A percentile compares a stretch with the other conserved stretches of the same genome.
These are phyloP conservation scores for Lepidonotus clava DNA, from an alignment of 2,888 invertebrate species.

Conservation along the genomic window DNA sequence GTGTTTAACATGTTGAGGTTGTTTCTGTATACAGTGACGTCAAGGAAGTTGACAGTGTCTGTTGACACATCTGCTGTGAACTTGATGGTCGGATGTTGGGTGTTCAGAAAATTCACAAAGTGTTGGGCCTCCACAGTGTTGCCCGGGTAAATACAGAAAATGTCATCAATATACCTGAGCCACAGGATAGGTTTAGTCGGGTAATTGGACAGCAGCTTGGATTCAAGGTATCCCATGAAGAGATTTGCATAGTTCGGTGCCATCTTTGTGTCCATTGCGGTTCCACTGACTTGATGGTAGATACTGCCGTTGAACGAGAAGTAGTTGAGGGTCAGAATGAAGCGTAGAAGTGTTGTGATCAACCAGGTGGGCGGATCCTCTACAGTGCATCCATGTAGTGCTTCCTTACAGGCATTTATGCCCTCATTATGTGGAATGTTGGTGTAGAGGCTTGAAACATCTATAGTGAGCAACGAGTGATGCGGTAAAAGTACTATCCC, in stretches of 20 bases:
- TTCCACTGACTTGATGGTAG: slow-evolving; percentile 58
- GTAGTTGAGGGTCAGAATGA: slow-evolving; percentile 55
- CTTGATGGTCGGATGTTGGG: slow-evolving; percentile 8
- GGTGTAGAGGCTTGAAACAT: slow-evolving; percentile 12
- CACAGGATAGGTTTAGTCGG: slow-evolving; percentile 53
- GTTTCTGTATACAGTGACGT: neutral
- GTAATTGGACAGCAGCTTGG: slow-evolving; percentile 21
- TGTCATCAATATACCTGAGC: slow-evolving; percentile 61
- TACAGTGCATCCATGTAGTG: neutral
- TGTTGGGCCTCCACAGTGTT: slow-evolving; percentile 49
- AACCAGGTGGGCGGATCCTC: neutral
- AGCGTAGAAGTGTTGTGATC: neutral
- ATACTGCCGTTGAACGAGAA: slow-evolving; percentile 59
- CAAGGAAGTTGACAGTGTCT: neutral
- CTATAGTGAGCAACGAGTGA: neutral
- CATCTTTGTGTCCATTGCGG: slow-evolving; percentile 62
- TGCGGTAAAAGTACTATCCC: neutral
- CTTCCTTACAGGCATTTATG: neutral
- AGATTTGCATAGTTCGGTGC: slow-evolving; percentile 61
- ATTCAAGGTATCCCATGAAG: slow-evolving; percentile 62
- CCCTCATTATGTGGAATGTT: slow-evolving; percentile 21
- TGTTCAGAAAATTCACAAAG: neutral
- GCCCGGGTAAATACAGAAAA: slow-evolving; percentile 61
- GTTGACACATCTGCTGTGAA: neutral
- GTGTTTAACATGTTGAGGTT: neutral